phyloP scores from a whole-genome alignment of 2,113 vertebrate genomes.

The Xenus cinereus region DNA sequence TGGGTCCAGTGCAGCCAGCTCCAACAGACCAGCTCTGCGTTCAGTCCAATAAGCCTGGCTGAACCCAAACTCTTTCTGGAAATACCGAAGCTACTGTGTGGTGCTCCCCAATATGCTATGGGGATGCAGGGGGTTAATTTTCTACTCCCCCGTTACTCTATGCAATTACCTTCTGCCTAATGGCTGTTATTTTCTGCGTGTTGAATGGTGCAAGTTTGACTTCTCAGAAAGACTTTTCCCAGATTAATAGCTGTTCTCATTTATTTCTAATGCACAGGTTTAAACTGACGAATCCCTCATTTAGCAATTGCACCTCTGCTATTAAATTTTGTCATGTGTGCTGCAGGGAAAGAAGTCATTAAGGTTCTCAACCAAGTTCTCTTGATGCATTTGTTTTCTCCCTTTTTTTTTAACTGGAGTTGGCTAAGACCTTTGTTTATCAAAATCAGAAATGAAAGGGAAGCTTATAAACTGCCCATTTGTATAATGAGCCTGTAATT shows the following conservation, averaged over 20 bases:
- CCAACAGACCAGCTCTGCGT: neutral
- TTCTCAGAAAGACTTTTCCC: neutral
- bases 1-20: neutral
- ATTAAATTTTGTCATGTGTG: neutral
- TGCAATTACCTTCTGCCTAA: neutral
- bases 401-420: neutral
- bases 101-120: neutral
- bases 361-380: neutral
- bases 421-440: neutral
- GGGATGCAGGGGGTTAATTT: neutral
- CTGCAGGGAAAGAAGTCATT: neutral
- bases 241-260: neutral
- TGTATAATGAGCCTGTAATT: neutral
- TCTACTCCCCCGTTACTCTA: accelerated
- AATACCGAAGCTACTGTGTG: neutral
- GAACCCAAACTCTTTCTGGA: neutral
- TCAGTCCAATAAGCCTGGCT: neutral
- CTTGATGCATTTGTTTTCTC: neutral
- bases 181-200: neutral
- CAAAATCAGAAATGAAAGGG: neutral
- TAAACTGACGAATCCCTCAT: neutral
- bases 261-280: neutral
- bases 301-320: neutral
- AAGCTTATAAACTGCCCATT: neutral
- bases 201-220: neutral